Evolutionary conservation across 2,797 vertebrate genomes (phyloP).

Genomic region (Enteromius thamalakanensis): DNA sequence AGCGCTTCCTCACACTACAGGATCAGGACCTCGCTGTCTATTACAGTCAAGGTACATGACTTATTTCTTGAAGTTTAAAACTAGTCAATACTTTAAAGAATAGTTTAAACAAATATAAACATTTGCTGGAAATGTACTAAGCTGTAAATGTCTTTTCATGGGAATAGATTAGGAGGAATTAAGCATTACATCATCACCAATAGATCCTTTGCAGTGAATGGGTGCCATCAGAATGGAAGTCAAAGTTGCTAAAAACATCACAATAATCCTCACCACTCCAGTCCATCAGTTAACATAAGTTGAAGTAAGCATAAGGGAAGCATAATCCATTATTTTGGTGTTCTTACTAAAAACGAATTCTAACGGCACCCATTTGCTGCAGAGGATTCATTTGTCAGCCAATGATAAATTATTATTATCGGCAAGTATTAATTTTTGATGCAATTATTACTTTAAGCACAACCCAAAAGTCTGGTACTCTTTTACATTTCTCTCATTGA

Average conservation of each 20-base stretch:
- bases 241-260: neutral
- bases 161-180: neutral
- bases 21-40: constrained; percentile 85
- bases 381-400: neutral
- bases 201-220: neutral
- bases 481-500: neutral
- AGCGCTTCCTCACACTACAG: constrained; percentile 84
- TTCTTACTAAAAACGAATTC: neutral
- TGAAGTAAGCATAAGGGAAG: neutral
- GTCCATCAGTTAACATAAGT: neutral
- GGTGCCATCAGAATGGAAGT: neutral
- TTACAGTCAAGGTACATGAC: constrained; percentile 81
- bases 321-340: neutral
- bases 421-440: neutral
- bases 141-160: neutral
- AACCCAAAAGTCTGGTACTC: neutral
- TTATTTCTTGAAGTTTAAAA: neutral
- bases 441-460: neutral
- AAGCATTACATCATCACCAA: neutral
- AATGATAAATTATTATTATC: neutral
- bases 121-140: neutral
- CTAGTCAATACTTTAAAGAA: neutral
- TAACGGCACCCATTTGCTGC: neutral
- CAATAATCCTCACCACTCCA: neutral
- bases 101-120: neutral